These are phyloP conservation scores for Etheostoma spectabile DNA, from an alignment of 2,113 vertebrate species.

Conservation along the genomic window DNA sequence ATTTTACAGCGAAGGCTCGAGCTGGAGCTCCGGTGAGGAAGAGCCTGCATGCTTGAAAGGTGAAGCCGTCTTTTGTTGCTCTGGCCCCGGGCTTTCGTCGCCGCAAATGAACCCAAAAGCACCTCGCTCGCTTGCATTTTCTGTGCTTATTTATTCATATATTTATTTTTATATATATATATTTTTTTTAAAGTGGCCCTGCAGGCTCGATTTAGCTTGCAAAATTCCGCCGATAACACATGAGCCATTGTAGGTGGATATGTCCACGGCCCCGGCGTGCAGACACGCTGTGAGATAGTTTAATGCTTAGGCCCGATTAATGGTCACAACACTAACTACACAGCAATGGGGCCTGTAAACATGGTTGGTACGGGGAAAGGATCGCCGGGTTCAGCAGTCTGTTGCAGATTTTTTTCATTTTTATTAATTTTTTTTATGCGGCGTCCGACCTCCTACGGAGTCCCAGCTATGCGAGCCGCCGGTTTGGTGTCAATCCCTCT, in stretches of 20 bases:
- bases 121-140: slow-evolving; percentile 17
- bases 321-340: slow-evolving; percentile 34
- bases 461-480: slow-evolving; percentile 7
- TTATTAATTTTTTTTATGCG: slow-evolving; percentile 1
- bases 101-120: slow-evolving; percentile 16
- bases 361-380: slow-evolving; percentile 26
- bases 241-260: slow-evolving; percentile 30
- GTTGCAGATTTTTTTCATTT: slow-evolving; percentile 42
- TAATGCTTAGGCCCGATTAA: slow-evolving; percentile 48
- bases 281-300: slow-evolving; percentile 52
- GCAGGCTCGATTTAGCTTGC: slow-evolving; percentile 11
- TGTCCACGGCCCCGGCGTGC: slow-evolving; percentile 50
- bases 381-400: slow-evolving; percentile 14
- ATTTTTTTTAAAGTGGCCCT: background rate
- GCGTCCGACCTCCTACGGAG: slow-evolving; percentile 31
- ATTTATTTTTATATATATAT: background rate
- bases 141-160: background rate
- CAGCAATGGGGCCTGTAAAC: slow-evolving; percentile 42
- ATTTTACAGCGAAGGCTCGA: background rate
- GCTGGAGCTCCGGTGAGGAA: slow-evolving; percentile 36
- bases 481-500: slow-evolving; percentile 35
- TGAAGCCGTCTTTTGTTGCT: slow-evolving; percentile 72
- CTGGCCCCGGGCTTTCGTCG: slow-evolving; percentile 17
- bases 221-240: slow-evolving; percentile 46
- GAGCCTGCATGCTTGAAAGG: slow-evolving; percentile 50